Percentiles rank a stretch among this genome's conserved stretches.
Evolutionary conservation across 2,888 invertebrate genomes (phyloP).

Genomic region (Tetragonula carbonaria): DNA sequence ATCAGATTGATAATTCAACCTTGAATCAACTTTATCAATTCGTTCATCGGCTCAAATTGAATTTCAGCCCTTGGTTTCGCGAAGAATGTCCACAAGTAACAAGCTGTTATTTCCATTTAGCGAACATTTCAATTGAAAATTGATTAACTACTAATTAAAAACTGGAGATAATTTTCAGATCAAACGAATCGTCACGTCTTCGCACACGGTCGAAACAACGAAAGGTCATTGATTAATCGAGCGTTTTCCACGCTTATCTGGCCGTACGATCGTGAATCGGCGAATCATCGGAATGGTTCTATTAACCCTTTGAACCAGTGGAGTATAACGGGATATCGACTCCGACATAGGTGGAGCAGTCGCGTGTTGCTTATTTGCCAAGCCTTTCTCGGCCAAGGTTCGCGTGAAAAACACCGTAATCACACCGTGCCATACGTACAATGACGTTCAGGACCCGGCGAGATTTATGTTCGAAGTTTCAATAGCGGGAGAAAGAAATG

Average conservation of each 20-base stretch:
- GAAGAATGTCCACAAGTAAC: no score
- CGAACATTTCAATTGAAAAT: no score
- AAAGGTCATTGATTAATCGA: constrained; percentile 3
- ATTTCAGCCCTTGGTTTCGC: no score
- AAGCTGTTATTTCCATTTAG: no score
- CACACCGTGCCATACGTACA: not conserved
- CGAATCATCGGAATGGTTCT: constrained; percentile 61
- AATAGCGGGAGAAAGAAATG: constrained; percentile 8
- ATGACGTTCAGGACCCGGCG: not conserved
- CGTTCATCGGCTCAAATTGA: no score
- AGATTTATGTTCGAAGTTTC: constrained; percentile 36
- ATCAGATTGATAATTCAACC: no score
- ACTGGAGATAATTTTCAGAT: no score
- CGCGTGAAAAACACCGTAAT: constrained; percentile 40
- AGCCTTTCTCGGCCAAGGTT: constrained; percentile 11
- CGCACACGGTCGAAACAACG: not conserved
- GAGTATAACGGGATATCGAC: constrained; percentile 61
- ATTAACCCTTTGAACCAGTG: constrained; percentile 63
- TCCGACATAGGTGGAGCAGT: constrained; percentile 44
- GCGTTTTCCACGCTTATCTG: constrained; percentile 35
- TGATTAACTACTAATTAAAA: no score
- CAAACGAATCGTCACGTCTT: no score
- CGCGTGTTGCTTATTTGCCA: constrained; percentile 7
- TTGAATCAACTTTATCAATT: no score
- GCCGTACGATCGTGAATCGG: constrained; percentile 50